A percentile compares a stretch with the other conserved stretches of the same genome.
phyloP scores from a whole-genome alignment of 2,797 vertebrate genomes.

The Platyrinchus mystaceus region DNA sequence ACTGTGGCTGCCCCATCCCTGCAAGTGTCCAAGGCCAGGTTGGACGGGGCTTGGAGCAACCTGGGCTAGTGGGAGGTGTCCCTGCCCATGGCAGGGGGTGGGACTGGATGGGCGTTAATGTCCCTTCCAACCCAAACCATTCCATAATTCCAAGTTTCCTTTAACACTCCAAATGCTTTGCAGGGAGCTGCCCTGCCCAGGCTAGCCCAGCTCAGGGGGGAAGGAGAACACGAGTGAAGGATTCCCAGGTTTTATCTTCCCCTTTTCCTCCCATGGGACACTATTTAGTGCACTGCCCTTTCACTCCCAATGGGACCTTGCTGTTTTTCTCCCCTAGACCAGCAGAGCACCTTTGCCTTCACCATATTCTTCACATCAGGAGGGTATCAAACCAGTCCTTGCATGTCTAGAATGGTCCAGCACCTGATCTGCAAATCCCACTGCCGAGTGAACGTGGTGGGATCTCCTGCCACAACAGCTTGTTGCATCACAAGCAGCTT shows the following conservation, averaged over 20 bases:
- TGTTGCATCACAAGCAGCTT: background rate
- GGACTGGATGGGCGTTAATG: rapidly evolving
- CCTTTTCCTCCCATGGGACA: background rate
- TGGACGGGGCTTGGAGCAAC: rapidly evolving
- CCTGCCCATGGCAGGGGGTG: background rate
- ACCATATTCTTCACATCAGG: background rate
- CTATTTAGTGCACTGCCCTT: background rate
- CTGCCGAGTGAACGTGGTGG: background rate
- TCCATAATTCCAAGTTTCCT: background rate
- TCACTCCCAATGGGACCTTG: background rate
- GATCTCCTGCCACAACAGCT: background rate
- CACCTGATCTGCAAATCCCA: background rate
- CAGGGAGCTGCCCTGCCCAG: background rate
- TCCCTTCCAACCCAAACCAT: background rate
- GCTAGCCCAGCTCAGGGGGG: background rate
- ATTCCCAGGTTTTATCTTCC: background rate
- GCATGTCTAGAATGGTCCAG: background rate
- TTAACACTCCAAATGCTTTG: background rate
- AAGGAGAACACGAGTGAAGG: background rate
- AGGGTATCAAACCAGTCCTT: background rate
- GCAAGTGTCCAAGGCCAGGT: rapidly evolving
- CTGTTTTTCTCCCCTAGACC: background rate
- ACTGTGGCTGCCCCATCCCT: background rate
- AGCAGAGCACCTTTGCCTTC: background rate
- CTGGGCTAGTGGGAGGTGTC: rapidly evolving